Conservation (phyloP, 2,888 invertebrate genomes). For the Melipona beecheii region DNA sequence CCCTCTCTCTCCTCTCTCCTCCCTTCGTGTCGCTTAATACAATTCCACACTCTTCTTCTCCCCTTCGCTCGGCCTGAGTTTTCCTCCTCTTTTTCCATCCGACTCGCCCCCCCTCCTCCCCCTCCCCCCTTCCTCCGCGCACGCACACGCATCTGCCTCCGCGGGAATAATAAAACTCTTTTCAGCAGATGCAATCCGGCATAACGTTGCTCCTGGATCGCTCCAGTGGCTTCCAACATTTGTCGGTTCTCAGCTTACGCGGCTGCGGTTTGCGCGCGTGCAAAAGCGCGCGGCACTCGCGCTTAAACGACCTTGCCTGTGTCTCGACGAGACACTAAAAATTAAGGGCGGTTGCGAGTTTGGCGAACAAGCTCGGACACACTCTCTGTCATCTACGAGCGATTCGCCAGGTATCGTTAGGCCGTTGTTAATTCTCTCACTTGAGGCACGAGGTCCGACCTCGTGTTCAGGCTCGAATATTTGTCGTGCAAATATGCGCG, state of each 20-base stretch:
- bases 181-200: constrained; percentile 81
- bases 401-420: neutral
- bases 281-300: neutral
- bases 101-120: constrained; percentile 33
- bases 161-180: constrained; percentile 78
- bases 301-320: neutral
- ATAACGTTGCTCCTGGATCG: constrained; percentile 78
- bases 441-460: constrained; percentile 7
- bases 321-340: neutral
- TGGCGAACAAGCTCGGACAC: no score
- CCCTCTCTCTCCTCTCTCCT: neutral
- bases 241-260: constrained; percentile 81
- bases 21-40: constrained; percentile 13
- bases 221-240: constrained; percentile 76
- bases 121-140: neutral
- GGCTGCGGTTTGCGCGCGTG: constrained; percentile 63
- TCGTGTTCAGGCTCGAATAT: constrained; percentile 29
- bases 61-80: neutral
- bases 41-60: constrained; percentile 14
- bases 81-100: constrained; percentile 38
- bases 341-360: neutral
- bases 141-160: constrained; percentile 45
- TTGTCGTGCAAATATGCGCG: constrained; percentile 12
- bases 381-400: no score
- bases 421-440: constrained; percentile 28